Evolutionary conservation across 2,113 vertebrate genomes (phyloP), one percentile per base, ranked within the genome.

Genomic region (Sinocyclocheilus rhinocerous): DNA sequence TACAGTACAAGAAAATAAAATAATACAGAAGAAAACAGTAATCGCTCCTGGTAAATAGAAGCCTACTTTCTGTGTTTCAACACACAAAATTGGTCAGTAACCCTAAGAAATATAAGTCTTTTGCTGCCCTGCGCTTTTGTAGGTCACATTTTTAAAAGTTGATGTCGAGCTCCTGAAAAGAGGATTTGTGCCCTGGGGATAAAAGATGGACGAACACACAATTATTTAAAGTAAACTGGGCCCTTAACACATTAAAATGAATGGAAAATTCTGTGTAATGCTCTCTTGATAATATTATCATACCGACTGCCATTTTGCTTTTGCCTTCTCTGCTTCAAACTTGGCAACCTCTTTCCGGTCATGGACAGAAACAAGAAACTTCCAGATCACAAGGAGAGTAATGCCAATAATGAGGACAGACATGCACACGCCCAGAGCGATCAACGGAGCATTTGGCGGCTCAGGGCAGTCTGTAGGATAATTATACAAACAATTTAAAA

Each of bases 141-240:
- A 99, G 81, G 98, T 97, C 84, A 99, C 95, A 67, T 99, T 99
- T 96, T 97, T 98, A 90, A 98, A 99, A 29, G 98, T 99, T 65
- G 96, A 97, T 16, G 97, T 99, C 2, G 98, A 98, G 59, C 98
- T 98, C 94, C 90, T 96, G 93, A 98, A 99, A 77, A 99, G 92
- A 86, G 98, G 98, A 90, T 99, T 99, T 89, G 96, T 99, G 88
- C 96, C 97, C 97, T 99, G 87, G 82, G 12, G 50, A 83, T n/a
- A 73, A 55, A 72, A 59, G 16, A 13, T 1, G 18, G 8, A 79
- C 48, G 36, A 16, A 77, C 13, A 1, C 76, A 57, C 36, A 59
- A 20, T 76, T 52, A 52, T 52, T 52, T n/a, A 16, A 76, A 52
- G 16, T 39, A 13, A 13, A 55, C 12, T 39, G 4, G 42, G 1